A percentile compares a stretch with the other conserved stretches of the same genome.
phyloP scores from a whole-genome alignment of 2,113 vertebrate genomes.

The Deroptyus accipitrinus region DNA sequence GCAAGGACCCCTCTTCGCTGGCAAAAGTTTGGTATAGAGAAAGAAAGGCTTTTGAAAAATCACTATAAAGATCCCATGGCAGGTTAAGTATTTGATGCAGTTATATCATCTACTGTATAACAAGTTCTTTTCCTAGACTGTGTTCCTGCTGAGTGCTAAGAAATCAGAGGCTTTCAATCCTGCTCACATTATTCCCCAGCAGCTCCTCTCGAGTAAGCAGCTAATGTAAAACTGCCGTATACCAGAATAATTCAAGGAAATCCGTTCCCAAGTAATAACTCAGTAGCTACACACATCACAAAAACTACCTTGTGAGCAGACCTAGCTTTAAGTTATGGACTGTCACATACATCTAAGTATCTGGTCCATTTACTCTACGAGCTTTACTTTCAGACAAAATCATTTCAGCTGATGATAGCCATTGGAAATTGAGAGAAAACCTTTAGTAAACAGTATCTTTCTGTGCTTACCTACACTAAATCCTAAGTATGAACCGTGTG shows the following conservation, averaged over 20 bases:
- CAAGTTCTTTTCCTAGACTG: not conserved
- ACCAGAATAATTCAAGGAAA: not conserved
- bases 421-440: not conserved
- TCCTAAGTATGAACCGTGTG: not conserved
- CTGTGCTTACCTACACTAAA: not conserved
- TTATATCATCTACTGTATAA: not conserved
- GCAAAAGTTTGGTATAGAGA: not conserved
- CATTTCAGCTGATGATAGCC: not conserved
- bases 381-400: not conserved
- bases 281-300: not conserved
- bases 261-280: not conserved
- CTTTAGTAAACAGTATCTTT: not conserved
- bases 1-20: not conserved
- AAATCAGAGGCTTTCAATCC: not conserved
- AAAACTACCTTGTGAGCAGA: not conserved
- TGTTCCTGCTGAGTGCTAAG: not conserved
- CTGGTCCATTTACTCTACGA: not conserved
- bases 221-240: not conserved
- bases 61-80: not conserved
- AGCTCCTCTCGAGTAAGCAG: not conserved
- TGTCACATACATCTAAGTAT: not conserved
- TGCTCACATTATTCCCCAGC: not conserved
- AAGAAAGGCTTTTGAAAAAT: not conserved
- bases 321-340: not conserved
- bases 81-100: not conserved